Conservation (phyloP, 1,140 invertebrate genomes). For the Ectropis grisescens region DNA sequence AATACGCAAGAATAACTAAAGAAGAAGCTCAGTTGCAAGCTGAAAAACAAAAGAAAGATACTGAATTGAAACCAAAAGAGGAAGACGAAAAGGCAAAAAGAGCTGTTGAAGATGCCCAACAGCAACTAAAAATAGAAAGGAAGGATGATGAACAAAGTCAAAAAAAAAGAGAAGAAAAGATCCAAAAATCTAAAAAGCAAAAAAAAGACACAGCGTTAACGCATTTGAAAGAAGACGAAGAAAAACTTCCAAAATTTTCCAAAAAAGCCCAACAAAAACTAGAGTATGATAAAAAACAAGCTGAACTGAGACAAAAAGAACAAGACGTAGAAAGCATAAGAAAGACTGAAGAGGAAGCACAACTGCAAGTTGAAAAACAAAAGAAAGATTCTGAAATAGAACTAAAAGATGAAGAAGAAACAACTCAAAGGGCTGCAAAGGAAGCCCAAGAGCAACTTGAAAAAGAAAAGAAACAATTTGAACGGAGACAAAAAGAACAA, state of each 20-base stretch:
- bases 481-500: slow-evolving; percentile 4
- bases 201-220: too few species aligned
- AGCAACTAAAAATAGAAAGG: slow-evolving; percentile 14
- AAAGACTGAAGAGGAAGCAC: slow-evolving; percentile 8
- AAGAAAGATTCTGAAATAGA: slow-evolving; percentile 6
- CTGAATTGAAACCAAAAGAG: slow-evolving; percentile 1
- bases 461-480: slow-evolving; percentile 11
- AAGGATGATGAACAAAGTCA: background rate
- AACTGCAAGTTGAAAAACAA: too few species aligned
- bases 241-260: too few species aligned
- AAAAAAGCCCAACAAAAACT: too few species aligned
- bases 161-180: too few species aligned
- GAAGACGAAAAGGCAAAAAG: slow-evolving; percentile 8
- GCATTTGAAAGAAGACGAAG: too few species aligned
- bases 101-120: slow-evolving; percentile 8
- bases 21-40: slow-evolving; percentile 12
- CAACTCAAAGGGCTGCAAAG: slow-evolving; percentile 15
- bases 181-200: too few species aligned
- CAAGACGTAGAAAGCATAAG: slow-evolving; percentile 13
- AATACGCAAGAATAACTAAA: slow-evolving; percentile 9
- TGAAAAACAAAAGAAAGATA: slow-evolving; percentile 11
- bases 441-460: slow-evolving; percentile 3
- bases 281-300: slow-evolving; percentile 6
- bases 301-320: slow-evolving; percentile 16
- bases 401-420: slow-evolving; percentile 16